These are phyloP conservation scores for Drosophila aff. DNA, from an alignment of 1,140 invertebrate species.

Conservation along the genomic window DNA sequence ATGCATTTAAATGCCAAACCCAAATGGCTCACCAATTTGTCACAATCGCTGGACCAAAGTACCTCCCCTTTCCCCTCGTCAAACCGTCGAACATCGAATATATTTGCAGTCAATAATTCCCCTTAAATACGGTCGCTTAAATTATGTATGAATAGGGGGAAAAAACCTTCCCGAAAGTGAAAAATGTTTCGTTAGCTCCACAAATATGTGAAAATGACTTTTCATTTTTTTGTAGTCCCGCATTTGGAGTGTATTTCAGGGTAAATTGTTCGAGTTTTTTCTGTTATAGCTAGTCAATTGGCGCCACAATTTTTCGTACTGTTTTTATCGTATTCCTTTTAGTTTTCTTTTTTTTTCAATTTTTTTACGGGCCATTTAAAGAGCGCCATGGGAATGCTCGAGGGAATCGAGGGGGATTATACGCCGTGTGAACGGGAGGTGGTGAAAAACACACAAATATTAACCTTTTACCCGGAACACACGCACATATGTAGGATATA, in stretches of 20 bases:
- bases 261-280: slow-evolving; percentile 33
- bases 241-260: slow-evolving; percentile 22
- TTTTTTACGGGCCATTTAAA: slow-evolving; percentile 69
- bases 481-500: slow-evolving; percentile 12
- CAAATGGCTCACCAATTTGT: slow-evolving; percentile 22
- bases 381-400: slow-evolving; percentile 67
- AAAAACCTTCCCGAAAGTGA: slow-evolving; percentile 47
- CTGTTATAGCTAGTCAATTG: slow-evolving; percentile 37
- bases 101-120: slow-evolving; percentile 72
- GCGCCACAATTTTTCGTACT: slow-evolving; percentile 52
- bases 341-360: slow-evolving; percentile 26
- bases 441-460: slow-evolving; percentile 70
- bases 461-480: slow-evolving; percentile 61
- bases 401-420: slow-evolving; percentile 32
- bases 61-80: background rate
- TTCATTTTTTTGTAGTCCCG: slow-evolving; percentile 47
- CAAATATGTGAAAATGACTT: slow-evolving; percentile 68
- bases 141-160: slow-evolving; percentile 55
- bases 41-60: background rate
- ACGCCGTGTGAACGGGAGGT: slow-evolving; percentile 27
- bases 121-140: slow-evolving; percentile 72
- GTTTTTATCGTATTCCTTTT: slow-evolving; percentile 4
- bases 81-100: slow-evolving; percentile 21
- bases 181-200: slow-evolving; percentile 58
- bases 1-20: slow-evolving; percentile 33